Evolutionary conservation across 2,797 vertebrate genomes (phyloP), one percentile per base, ranked within the genome.

Genomic region (Cyclopterus lumpus): DNA sequence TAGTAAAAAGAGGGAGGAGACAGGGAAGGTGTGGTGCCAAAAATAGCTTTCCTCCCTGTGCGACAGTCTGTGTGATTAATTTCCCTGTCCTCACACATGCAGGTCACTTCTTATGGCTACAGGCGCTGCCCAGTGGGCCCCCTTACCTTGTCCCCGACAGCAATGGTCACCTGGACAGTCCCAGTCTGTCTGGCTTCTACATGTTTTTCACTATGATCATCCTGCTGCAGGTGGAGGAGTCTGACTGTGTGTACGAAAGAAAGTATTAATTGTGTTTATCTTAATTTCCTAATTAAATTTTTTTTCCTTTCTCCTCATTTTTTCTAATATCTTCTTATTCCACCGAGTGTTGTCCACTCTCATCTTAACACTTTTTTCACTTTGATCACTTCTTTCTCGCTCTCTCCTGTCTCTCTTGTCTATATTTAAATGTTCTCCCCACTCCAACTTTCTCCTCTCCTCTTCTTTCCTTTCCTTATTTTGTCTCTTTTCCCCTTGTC

Each of bases 201-300:
- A 96, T 95, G 94, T 99, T 99, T 87, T 95, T 99, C 87, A 97
- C 96, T 12, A 98, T 98, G 97, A 96, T 99, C 92, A 97, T 99
- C 88, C 92, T 99, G 54, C 91, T 99, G 62, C 98, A 99, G 97
- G 98, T 99, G 93, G 51, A 74, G 28, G 20, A 74, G 51, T 38
- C 64, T 67, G 22, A 44, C 28, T 44, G 6, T 62, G 36, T 49
- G 38, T 60, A 34, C 26, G 2, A 59, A 15, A 60, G 9, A 65
- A 2, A 28, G n/a, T 30, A 9, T 72, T 61, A 30, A 15, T 15
- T 22, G 6, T 72, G 59, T 77, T 54, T 32, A 51, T 34, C 6
- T 44, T 65, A 0, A 36, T 46, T 53, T 71, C 10, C 32, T 18
- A 15, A 65, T 65, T 44, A n/a, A n/a, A n/a, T 42, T 26, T 60